Percentiles rank a stretch among this genome's conserved stretches.
Conservation (phyloP, 2,797 vertebrate genomes). For the Sorex maritimensis region DNA sequence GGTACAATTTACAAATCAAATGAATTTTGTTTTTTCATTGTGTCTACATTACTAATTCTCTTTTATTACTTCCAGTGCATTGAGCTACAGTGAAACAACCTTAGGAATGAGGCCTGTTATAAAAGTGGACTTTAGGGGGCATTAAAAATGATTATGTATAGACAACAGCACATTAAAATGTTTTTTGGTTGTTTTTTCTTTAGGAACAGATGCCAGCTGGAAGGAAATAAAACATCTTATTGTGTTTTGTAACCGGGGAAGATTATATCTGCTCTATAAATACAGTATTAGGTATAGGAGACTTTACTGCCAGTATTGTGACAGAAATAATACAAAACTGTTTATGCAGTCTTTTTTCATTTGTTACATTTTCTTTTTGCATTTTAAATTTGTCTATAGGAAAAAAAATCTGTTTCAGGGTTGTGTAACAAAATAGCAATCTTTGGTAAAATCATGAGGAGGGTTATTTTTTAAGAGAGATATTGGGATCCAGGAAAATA, state of each 20-base stretch:
- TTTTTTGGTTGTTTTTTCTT: conserved; percentile 35
- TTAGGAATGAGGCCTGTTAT: conserved; percentile 42
- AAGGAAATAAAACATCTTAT: conserved; percentile 49
- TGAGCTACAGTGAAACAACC: conserved; percentile 26
- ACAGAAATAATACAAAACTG: conserved; percentile 59
- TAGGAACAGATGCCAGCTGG: conserved; percentile 64
- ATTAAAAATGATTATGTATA: conserved; percentile 75
- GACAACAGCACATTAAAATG: conserved; percentile 52
- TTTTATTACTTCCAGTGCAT: conserved; percentile 49
- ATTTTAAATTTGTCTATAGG: conserved; percentile 19
- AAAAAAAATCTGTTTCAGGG: neutral
- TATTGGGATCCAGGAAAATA: no score
- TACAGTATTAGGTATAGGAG: neutral
- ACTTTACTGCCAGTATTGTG: conserved; percentile 26
- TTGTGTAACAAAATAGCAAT: neutral
- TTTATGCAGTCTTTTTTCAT: neutral
- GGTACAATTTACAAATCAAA: conserved; percentile 59
- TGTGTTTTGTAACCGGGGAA: conserved; percentile 68
- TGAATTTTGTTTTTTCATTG: conserved; percentile 49
- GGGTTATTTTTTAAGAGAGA: no score
- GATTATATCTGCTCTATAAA: conserved; percentile 47
- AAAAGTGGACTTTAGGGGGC: conserved; percentile 67
- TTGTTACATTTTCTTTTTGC: neutral
- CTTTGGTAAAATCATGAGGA: neutral
- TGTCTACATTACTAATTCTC: conserved; percentile 59